Evolutionary conservation across 1,140 invertebrate genomes (phyloP).

Genomic region (Brachionus angularis): DNA sequence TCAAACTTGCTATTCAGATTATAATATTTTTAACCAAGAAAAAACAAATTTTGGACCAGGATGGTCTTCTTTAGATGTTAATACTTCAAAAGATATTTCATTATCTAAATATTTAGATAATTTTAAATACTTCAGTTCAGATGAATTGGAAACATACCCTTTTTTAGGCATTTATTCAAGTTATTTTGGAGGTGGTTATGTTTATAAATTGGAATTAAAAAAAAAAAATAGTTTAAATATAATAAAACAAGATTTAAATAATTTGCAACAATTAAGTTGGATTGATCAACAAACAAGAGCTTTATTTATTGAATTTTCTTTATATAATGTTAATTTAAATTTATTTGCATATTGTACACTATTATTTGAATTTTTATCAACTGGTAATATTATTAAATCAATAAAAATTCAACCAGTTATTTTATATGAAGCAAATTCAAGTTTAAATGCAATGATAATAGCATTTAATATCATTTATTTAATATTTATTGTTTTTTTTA

Average conservation of each 20-base stretch:
- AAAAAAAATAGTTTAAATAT: not conserved
- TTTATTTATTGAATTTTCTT: conserved; percentile 65
- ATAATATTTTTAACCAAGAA: conserved; percentile 16
- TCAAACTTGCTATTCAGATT: not conserved
- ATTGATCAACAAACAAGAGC: conserved; percentile 63
- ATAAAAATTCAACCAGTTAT: conserved; percentile 59
- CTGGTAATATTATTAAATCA: conserved; percentile 59
- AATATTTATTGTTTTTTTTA: conserved; percentile 61
- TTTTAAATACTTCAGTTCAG: conserved; percentile 26
- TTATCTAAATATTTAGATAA: not conserved
- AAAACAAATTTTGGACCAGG: not conserved
- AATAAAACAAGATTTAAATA: not conserved
- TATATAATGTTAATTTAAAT: conserved; percentile 68
- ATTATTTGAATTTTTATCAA: conserved; percentile 64
- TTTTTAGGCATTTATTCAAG: conserved; percentile 57
- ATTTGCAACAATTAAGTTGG: conserved; percentile 57
- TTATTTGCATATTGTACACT: conserved; percentile 61
- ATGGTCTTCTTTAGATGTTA: not conserved
- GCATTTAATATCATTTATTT: conserved; percentile 55
- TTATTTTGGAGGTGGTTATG: conserved; percentile 63
- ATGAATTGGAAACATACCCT: conserved; percentile 56
- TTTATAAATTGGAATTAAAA: conserved; percentile 47
- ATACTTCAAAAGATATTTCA: not conserved
- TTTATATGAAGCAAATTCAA: conserved; percentile 50
- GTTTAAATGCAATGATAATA: conserved; percentile 51